phyloP scores from a whole-genome alignment of 1,140 invertebrate species.

The Hermetia illucens region DNA sequence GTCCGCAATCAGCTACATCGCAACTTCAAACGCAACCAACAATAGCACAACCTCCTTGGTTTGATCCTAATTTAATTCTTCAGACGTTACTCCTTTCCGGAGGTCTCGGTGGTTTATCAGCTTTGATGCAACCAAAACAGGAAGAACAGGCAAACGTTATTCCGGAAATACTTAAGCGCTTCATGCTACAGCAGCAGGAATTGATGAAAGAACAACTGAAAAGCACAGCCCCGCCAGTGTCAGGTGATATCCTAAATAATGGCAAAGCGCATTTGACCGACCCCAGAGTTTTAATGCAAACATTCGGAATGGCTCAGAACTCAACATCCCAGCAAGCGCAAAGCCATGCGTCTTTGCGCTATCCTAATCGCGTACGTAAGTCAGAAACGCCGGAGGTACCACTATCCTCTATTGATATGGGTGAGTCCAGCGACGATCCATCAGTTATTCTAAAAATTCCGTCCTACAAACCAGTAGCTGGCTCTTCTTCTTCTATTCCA shows the following conservation, averaged over 20 bases:
- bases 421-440: slow-evolving; percentile 34
- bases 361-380: slow-evolving; percentile 24
- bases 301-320: slow-evolving; percentile 6
- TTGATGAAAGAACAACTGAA: slow-evolving; percentile 22
- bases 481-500: slow-evolving; percentile 36
- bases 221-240: slow-evolving; percentile 15
- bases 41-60: slow-evolving; percentile 10
- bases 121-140: slow-evolving; percentile 9
- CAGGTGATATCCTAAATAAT: slow-evolving; percentile 18
- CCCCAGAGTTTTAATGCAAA: slow-evolving; percentile 10
- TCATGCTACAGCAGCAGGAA: slow-evolving; percentile 30
- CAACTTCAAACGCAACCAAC: slow-evolving; percentile 14
- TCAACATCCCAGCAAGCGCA: slow-evolving; percentile 17
- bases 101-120: slow-evolving; percentile 13
- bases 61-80: slow-evolving; percentile 30
- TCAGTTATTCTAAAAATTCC: slow-evolving; percentile 79
- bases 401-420: slow-evolving; percentile 29
- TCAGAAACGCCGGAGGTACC: slow-evolving; percentile 28
- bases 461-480: slow-evolving; percentile 69
- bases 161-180: slow-evolving; percentile 43
- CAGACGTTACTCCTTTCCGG: slow-evolving; percentile 21
- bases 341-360: slow-evolving; percentile 11
- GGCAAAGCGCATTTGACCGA: slow-evolving; percentile 15
- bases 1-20: slow-evolving; percentile 23
- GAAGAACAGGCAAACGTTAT: slow-evolving; percentile 30